Evolutionary conservation across 2,113 vertebrate genomes (phyloP).

Genomic region (Octodon degus): DNA sequence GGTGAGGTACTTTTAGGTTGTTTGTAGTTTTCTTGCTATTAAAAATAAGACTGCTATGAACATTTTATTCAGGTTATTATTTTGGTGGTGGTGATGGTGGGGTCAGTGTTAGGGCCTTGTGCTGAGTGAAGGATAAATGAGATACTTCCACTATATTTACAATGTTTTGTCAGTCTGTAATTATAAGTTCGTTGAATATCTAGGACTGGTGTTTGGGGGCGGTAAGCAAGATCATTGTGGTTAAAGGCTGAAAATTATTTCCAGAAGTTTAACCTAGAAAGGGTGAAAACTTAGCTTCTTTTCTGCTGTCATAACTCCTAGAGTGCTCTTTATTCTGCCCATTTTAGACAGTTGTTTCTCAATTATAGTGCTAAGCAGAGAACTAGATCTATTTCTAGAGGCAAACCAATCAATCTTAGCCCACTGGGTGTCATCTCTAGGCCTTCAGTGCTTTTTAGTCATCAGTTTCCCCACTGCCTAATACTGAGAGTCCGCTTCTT

Average conservation of each 20-base stretch:
- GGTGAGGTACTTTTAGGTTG: not conserved
- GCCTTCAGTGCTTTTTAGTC: conserved; percentile 39
- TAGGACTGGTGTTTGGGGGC: not conserved
- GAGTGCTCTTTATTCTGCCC: not conserved
- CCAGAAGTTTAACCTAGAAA: not conserved
- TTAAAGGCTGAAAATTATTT: not conserved
- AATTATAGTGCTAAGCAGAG: conserved; percentile 4
- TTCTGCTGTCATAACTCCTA: not conserved
- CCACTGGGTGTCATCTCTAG: not conserved
- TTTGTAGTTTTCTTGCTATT: conserved; percentile 6
- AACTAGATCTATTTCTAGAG: conserved; percentile 41
- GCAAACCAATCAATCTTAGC: conserved; percentile 22
- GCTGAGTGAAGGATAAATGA: not conserved
- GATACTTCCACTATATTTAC: not conserved
- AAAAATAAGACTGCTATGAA: not conserved
- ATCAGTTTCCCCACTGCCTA: conserved; percentile 59
- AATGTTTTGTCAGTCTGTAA: not conserved
- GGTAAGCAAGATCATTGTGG: not conserved
- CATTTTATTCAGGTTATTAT: not conserved
- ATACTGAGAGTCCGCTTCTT: conserved; percentile 57
- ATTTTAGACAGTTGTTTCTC: conserved; percentile 40
- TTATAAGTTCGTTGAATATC: not conserved
- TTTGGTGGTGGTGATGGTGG: not conserved
- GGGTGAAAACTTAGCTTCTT: not conserved
- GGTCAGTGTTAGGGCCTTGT: not conserved